Evolutionary conservation across 2,797 vertebrate genomes (phyloP), one percentile per base, ranked within the genome.

Genomic region (Trachops cirrhosus): DNA sequence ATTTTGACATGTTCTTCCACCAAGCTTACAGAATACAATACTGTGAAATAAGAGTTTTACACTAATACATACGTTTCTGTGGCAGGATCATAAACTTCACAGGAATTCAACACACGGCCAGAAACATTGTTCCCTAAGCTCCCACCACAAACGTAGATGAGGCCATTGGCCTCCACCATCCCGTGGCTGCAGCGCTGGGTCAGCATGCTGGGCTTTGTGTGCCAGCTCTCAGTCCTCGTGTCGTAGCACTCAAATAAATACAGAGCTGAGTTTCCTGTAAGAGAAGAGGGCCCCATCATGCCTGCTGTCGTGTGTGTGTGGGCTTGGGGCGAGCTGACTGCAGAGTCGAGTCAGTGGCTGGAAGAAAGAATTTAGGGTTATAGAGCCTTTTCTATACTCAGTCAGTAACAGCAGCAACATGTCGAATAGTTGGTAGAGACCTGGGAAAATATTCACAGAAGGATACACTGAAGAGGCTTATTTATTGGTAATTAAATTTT

Each of bases 171-270:
- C 97, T 99, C 99, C 70, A 99, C 99, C 86, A 99, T 99, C 9
- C 99, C 99, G 0, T 99, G 99, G 98, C 99, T 99, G 98, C 99
- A 99, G 83, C 99, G 99, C 2, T 99, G 99, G 96, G 99, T 99
- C 94, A 99, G 98, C 99, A 99, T 99, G 98, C 99, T 99, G 97
- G 98, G 98, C 96, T 99, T 99, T 2, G 99, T 99, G 98, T 99
- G 99, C 99, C 99, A 99, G 32, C 99, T 99, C 97, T 99, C 99
- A 0, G 99, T 99, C 96, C 99, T 99, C 0, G 99, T 99, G 98
- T 99, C 99, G 4, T 99, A 99, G 97, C 99, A 99, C 98, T 99
- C 99, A 92, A 99, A 99, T 94, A 99, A 98, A 98, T 99, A 99
- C 39, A 99, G 98, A 54, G 99, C 99, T 22, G 99, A 99, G 97